Evolutionary conservation across 2,888 invertebrate genomes (phyloP).

Genomic region (Fragum fragum): DNA sequence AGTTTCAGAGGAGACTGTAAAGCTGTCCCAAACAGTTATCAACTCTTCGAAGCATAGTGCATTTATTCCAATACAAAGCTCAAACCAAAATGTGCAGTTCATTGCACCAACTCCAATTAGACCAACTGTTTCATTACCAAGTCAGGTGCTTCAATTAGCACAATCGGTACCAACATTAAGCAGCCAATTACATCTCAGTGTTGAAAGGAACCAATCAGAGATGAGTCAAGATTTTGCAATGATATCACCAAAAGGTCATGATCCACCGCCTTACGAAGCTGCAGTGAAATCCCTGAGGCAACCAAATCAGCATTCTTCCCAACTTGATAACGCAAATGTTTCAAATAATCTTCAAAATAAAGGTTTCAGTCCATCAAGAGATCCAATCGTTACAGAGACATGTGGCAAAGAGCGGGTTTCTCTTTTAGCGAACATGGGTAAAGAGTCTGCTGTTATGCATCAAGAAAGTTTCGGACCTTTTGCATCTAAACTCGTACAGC

Average conservation of each 20-base stretch:
- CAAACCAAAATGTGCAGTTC: slow-evolving; percentile 56
- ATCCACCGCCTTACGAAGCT: slow-evolving; percentile 68
- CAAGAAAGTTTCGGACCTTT: slow-evolving; percentile 62
- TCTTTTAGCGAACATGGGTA: slow-evolving; percentile 50
- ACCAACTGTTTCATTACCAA: slow-evolving; percentile 78
- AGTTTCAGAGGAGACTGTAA: slow-evolving; percentile 14
- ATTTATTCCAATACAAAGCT: slow-evolving; percentile 80
- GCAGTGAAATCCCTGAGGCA: slow-evolving; percentile 59
- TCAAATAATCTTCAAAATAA: neutral
- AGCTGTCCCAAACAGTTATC: slow-evolving; percentile 12
- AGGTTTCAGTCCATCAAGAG: neutral
- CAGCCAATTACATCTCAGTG: slow-evolving; percentile 25
- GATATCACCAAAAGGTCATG: slow-evolving; percentile 48
- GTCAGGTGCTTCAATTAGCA: neutral
- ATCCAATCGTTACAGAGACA: slow-evolving; percentile 2
- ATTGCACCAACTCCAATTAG: slow-evolving; percentile 78
- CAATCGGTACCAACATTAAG: neutral
- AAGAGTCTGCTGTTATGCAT: neutral
- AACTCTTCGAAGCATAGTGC: slow-evolving; percentile 69
- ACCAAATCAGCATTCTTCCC: neutral
- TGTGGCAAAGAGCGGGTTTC: slow-evolving; percentile 28
- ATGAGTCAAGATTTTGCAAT: slow-evolving; percentile 33
- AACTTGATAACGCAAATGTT: neutral
- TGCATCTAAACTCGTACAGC: slow-evolving; percentile 69
- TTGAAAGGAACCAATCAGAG: slow-evolving; percentile 40